phyloP scores from a whole-genome alignment of 1,140 invertebrate genomes.

The Pentalonia nigronervosa region DNA sequence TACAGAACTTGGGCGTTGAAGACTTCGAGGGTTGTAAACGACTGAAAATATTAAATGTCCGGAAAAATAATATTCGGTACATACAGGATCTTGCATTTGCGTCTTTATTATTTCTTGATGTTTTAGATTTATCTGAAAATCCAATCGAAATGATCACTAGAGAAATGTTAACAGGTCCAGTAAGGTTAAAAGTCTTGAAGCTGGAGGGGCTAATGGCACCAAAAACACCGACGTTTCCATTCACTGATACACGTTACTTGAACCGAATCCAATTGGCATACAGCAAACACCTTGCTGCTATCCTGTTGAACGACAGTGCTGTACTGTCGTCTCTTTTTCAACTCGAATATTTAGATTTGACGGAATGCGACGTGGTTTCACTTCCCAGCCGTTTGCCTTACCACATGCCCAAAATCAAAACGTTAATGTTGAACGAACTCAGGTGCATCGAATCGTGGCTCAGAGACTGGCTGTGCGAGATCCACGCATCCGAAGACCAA shows the following conservation, averaged over 20 bases:
- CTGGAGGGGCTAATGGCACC: neutral
- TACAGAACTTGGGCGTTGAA: slow-evolving; percentile 63
- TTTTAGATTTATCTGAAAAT: slow-evolving; percentile 47
- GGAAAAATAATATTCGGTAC: neutral
- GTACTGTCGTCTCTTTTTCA: slow-evolving; percentile 24
- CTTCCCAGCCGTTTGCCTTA: neutral
- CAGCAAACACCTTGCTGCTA: neutral
- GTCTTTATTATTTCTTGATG: neutral
- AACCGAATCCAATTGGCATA: neutral
- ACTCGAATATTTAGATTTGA: slow-evolving; percentile 45
- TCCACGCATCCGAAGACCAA: neutral
- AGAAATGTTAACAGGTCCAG: slow-evolving; percentile 36
- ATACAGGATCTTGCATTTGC: slow-evolving; percentile 5
- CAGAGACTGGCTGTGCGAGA: slow-evolving; percentile 39
- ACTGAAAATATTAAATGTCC: slow-evolving; percentile 7
- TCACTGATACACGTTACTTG: slow-evolving; percentile 43
- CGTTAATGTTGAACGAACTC: neutral
- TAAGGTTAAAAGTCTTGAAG: neutral
- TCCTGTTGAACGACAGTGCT: slow-evolving; percentile 1
- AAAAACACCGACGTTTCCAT: slow-evolving; percentile 23
- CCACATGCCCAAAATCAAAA: slow-evolving; percentile 31
- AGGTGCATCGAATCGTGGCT: slow-evolving; percentile 17
- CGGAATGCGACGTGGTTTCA: neutral
- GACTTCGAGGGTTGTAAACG: slow-evolving; percentile 7
- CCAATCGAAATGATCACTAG: slow-evolving; percentile 35